Percentiles rank a stretch among this genome's conserved stretches.
These are phyloP conservation scores for Dipodomys merriami DNA, from an alignment of 2,113 vertebrate species.

Conservation along the genomic window DNA sequence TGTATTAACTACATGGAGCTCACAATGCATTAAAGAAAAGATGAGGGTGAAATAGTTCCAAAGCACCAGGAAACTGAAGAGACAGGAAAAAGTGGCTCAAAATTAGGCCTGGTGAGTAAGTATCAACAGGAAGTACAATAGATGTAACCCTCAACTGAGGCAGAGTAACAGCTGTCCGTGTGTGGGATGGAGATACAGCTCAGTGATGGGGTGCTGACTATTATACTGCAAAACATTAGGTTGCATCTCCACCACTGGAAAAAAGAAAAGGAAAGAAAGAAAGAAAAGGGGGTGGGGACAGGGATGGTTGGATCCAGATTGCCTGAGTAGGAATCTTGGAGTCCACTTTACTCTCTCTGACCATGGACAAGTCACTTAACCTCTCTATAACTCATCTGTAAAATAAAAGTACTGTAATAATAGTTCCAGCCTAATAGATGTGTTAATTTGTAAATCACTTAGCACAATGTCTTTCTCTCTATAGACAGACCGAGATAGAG, in stretches of 20 bases:
- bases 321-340: neutral
- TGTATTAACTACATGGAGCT: neutral
- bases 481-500: neutral
- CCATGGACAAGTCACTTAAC: slow-evolving; percentile 50
- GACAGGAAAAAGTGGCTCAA: neutral
- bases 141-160: neutral
- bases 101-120: neutral
- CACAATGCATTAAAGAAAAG: neutral
- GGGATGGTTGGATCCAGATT: neutral
- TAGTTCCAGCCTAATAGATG: neutral
- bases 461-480: neutral
- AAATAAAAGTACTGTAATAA: neutral
- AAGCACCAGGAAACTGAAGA: neutral
- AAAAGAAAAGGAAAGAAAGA: no score
- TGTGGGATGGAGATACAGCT: neutral
- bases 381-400: neutral
- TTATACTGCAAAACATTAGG: neutral
- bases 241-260: neutral
- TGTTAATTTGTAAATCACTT: neutral
- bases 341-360: slow-evolving; percentile 14
- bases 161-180: neutral
- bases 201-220: neutral
- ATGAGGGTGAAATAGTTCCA: neutral
- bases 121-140: slow-evolving; percentile 27
- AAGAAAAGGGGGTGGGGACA: no score